phyloP scores from a whole-genome alignment of 92 coral and sea anemone genomes.

The Zoanthus sociatus region DNA sequence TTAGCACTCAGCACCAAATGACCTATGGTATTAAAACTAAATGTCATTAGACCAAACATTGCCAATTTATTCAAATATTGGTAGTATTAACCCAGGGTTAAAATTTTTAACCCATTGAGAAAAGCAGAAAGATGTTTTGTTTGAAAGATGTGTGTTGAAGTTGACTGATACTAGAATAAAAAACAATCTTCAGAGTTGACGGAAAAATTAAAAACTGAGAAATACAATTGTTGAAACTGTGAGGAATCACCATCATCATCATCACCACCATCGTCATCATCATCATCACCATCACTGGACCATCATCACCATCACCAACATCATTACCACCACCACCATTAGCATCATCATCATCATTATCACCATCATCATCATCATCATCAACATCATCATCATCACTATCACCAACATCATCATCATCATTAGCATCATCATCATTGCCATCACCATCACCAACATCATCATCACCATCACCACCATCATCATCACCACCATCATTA shows the following conservation, averaged over 20 bases:
- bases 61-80: not conserved
- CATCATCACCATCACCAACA: not conserved
- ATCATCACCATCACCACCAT: not conserved
- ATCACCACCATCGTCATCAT: too few relatives aligned
- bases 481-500: not conserved
- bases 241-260: too few relatives aligned
- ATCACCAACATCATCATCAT: too few relatives aligned
- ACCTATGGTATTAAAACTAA: constrained; percentile 54
- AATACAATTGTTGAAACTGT: too few relatives aligned
- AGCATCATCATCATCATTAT: not conserved
- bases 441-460: not conserved
- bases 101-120: not conserved
- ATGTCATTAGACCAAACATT: not conserved
- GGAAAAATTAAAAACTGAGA: too few relatives aligned
- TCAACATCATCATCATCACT: not conserved
- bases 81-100: not conserved
- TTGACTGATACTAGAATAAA: too few relatives aligned
- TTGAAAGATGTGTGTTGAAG: too few relatives aligned
- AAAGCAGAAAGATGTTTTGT: too few relatives aligned
- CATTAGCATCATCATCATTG: too few relatives aligned
- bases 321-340: not conserved
- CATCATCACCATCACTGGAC: not conserved
- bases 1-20: constrained; percentile 95
- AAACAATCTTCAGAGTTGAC: too few relatives aligned
- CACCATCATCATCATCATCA: not conserved